Conservation (phyloP, 2,888 invertebrate species). For the Auanema freiburgensis region DNA sequence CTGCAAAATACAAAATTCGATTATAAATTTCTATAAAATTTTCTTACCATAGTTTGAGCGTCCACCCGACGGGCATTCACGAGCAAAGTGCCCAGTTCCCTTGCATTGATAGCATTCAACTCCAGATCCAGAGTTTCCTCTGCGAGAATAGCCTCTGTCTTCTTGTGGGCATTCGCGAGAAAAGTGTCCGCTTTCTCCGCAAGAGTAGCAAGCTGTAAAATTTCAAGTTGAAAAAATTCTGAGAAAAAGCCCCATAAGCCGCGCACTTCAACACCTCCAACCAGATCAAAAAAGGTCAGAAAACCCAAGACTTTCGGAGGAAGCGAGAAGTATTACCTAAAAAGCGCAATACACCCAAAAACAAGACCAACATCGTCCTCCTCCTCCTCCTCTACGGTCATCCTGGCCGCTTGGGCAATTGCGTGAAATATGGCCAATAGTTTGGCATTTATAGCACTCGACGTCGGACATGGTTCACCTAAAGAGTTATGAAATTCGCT, state of each 20-base stretch:
- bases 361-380: constrained; percentile 38
- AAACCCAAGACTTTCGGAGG: constrained; percentile 4
- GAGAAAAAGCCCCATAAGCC: too few relatives aligned
- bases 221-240: constrained; percentile 1
- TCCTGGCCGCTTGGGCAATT: constrained; percentile 37
- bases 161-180: constrained; percentile 57
- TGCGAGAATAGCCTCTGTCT: constrained; percentile 16
- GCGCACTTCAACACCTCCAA: constrained; percentile 14
- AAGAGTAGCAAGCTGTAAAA: constrained; percentile 48
- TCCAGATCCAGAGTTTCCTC: constrained; percentile 20
- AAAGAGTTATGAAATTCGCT: neutral
- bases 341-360: constrained; percentile 21
- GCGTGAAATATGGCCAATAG: constrained; percentile 55
- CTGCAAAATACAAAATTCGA: constrained; percentile 8
- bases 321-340: constrained; percentile 19
- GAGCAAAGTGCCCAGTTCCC: constrained; percentile 56
- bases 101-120: constrained; percentile 42
- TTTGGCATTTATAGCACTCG: constrained; percentile 57
- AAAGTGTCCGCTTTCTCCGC: constrained; percentile 57
- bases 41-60: constrained; percentile 6
- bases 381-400: constrained; percentile 23
- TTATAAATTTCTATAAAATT: neutral
- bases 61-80: constrained; percentile 54
- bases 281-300: constrained; percentile 1
- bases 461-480: constrained; percentile 31